Conservation (phyloP, 2,888 invertebrate species). For the Andrena minutula region DNA sequence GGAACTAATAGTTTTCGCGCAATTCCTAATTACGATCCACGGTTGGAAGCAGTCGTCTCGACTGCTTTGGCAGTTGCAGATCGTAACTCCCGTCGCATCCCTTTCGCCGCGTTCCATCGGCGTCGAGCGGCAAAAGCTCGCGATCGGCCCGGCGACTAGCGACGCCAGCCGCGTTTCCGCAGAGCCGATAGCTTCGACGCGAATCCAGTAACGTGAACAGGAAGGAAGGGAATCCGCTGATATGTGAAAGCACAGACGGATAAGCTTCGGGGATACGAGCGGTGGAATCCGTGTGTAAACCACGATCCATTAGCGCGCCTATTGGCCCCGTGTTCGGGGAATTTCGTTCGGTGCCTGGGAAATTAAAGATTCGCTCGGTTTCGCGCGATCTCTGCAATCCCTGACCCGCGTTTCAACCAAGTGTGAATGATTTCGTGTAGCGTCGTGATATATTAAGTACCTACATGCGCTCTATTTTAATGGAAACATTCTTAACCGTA, state of each 20-base stretch:
- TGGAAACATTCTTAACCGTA: too few relatives aligned
- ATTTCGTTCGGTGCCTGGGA: conserved; percentile 7
- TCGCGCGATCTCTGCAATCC: not conserved
- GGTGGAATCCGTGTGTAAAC: conserved; percentile 43
- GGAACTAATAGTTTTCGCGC: conserved; percentile 11
- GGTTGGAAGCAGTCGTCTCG: conserved; percentile 3
- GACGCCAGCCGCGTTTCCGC: conserved; percentile 32
- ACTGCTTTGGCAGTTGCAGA: not conserved
- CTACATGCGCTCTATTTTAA: too few relatives aligned
- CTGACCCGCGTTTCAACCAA: not conserved
- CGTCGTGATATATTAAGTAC: too few relatives aligned
- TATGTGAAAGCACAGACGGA: conserved; percentile 51
- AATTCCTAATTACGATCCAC: conserved; percentile 37
- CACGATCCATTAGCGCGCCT: conserved; percentile 46
- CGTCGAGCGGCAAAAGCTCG: conserved; percentile 13
- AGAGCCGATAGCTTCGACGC: conserved; percentile 29
- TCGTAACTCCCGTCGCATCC: not conserved
- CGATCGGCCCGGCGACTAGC: not conserved
- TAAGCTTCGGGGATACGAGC: conserved; percentile 30
- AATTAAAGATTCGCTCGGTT: conserved; percentile 34
- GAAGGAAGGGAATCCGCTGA: conserved; percentile 48
- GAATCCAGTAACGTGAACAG: conserved; percentile 19
- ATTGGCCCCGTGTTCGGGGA: conserved; percentile 10
- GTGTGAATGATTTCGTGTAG: not conserved
- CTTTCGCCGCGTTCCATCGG: conserved; percentile 11